phyloP scores from a whole-genome alignment of 2,888 invertebrate genomes.

The Spodoptera littoralis region DNA sequence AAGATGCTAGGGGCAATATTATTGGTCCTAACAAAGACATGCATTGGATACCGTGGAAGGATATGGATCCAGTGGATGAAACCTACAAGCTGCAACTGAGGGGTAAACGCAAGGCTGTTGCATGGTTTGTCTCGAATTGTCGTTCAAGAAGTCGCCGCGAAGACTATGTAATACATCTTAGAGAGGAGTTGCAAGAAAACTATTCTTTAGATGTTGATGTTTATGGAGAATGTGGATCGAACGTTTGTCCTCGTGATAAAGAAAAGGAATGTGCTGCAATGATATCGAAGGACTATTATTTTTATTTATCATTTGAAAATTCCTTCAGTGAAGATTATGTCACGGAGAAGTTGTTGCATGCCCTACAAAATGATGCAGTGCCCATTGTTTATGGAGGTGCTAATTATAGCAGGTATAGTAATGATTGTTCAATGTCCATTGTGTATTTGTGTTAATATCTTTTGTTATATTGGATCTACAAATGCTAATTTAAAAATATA shows the following conservation, averaged over 20 bases:
- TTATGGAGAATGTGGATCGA: conserved; percentile 57
- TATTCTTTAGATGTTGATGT: conserved; percentile 52
- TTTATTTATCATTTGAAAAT: conserved; percentile 79
- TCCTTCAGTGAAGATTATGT: conserved; percentile 74
- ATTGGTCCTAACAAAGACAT: conserved; percentile 73
- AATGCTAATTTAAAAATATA: too few relatives aligned
- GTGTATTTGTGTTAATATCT: not conserved
- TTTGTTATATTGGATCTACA: too few relatives aligned
- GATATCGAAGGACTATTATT: conserved; percentile 64
- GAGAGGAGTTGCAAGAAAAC: conserved; percentile 33
- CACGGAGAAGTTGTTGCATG: conserved; percentile 72
- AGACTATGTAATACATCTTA: conserved; percentile 37
- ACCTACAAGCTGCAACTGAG: conserved; percentile 59
- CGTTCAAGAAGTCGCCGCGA: conserved; percentile 52
- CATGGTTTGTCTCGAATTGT: conserved; percentile 68
- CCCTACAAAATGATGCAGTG: conserved; percentile 84
- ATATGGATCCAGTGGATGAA: conserved; percentile 66
- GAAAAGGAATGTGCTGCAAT: conserved; percentile 60
- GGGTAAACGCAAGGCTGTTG: conserved; percentile 61
- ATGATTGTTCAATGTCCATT: not conserved
- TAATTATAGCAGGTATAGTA: conserved; percentile 67
- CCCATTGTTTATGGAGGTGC: conserved; percentile 92
- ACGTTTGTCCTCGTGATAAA: conserved; percentile 49
- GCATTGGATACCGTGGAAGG: conserved; percentile 68
- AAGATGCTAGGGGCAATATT: conserved; percentile 63